Base-by-base conservation (phyloP, 2,888 invertebrate species). In the Aethes cnicana region DNA sequence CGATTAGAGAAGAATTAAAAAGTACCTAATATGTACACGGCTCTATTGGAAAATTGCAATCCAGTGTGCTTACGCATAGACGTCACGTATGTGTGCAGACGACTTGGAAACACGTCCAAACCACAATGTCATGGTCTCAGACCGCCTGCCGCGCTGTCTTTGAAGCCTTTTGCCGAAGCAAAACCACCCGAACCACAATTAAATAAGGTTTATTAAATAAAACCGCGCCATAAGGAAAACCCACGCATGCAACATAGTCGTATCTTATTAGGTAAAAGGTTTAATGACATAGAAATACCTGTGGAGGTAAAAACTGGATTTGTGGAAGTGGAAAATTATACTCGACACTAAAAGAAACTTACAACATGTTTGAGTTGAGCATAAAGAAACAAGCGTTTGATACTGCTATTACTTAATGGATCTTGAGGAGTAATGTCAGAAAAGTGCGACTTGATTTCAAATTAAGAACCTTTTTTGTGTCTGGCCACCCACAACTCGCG, bases 101-200 rank as follows among this genome's bases (percentile, higher is more conserved):
- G 28, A 42, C 11, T 28, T 2, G 17, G 17, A 43, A 32, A 43
- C 21, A 16, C 3, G 11, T 35, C 25, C 14, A 39, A 47, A 47
- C 46, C 14, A 17, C 47, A 28, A 11, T 7, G 37, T 37, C 36
- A 30, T 39, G 30, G 37, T 7, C 8, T 3, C 30, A 23, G 47
- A 23, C 37, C 47, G n/a, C 46, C 25, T 23, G 23, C 20, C 18
- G n/a, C 18, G 46, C 26, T 14, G 35, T 17, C 11, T 12, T 2
- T n/a, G n/a, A n/a, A 41, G n/a, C 16, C 25, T 11, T 20, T 2
- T 6, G 8, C 3, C 8, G 18, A 28, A 3, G 3, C 12, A 36
- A 4, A 18, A 18, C 9, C 14, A 20, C n/a, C 26, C 36, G 11
- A 20, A 36, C 14, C 3, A 20, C n/a, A 25, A 16, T 2, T 14